phyloP scores from a whole-genome alignment of 2,888 invertebrate species.

The Perithous albicinctus region DNA sequence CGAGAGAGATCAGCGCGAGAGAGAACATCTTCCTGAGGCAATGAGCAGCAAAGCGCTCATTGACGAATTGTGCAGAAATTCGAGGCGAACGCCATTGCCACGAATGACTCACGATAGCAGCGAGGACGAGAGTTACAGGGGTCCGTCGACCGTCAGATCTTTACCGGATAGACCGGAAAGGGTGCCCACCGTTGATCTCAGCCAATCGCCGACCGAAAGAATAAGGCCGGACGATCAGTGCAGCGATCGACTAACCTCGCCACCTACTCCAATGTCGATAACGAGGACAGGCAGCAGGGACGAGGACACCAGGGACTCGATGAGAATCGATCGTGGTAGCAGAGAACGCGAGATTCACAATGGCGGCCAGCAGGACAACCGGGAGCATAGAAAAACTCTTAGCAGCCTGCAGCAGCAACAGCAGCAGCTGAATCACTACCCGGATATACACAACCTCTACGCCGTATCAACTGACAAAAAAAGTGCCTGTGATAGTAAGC shows the following conservation, averaged over 20 bases:
- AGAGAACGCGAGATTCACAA: slow-evolving; percentile 81
- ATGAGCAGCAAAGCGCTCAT: slow-evolving; percentile 88
- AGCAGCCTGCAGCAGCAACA: slow-evolving; percentile 69
- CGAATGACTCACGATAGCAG: slow-evolving; percentile 83
- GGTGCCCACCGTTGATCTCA: slow-evolving; percentile 83
- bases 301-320: slow-evolving; percentile 78
- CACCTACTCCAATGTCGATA: slow-evolving; percentile 80
- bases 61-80: slow-evolving; percentile 89
- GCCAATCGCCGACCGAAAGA: slow-evolving; percentile 82
- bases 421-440: slow-evolving; percentile 81
- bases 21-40: slow-evolving; percentile 85
- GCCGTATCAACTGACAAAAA: slow-evolving; percentile 85
- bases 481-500: slow-evolving; percentile 86
- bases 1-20: slow-evolving; percentile 84
- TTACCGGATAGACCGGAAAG: slow-evolving; percentile 81
- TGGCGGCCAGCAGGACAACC: slow-evolving; percentile 80
- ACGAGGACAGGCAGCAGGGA: slow-evolving; percentile 80
- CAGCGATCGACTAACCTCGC: slow-evolving; percentile 81
- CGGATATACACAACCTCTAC: slow-evolving; percentile 83
- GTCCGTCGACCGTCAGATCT: slow-evolving; percentile 70
- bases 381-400: slow-evolving; percentile 76
- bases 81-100: slow-evolving; percentile 86
- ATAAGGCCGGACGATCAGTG: slow-evolving; percentile 78
- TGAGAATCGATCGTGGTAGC: slow-evolving; percentile 79
- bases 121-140: slow-evolving; percentile 85